Conservation (phyloP, 1,140 invertebrate species). For the Drosophila setifemur region DNA sequence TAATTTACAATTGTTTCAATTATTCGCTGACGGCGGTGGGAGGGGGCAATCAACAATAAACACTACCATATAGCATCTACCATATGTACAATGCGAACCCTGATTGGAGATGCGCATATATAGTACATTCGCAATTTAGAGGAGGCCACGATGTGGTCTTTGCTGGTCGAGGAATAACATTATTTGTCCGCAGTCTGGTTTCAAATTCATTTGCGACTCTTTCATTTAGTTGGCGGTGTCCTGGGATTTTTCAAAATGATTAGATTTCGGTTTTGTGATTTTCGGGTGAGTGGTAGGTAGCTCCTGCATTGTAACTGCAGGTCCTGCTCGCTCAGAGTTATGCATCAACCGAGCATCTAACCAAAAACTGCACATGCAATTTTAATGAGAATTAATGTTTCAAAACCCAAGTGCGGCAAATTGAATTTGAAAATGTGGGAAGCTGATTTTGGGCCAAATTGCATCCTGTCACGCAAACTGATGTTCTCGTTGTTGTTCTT, state of each 20-base stretch:
- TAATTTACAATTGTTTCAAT: conserved; percentile 43
- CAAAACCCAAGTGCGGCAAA: conserved; percentile 44
- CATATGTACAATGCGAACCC: conserved; percentile 1
- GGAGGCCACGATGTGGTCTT: background rate
- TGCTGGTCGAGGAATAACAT: background rate
- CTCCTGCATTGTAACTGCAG: background rate
- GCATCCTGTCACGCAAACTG: background rate
- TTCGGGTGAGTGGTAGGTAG: too few relatives aligned
- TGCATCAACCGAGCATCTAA: conserved; percentile 60
- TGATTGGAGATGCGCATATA: conserved; percentile 13
- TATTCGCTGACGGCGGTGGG: background rate
- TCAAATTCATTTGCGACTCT: conserved; percentile 24
- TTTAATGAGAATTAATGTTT: conserved; percentile 68
- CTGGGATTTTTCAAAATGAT: too few relatives aligned
- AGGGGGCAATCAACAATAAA: conserved; percentile 13
- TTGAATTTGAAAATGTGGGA: conserved; percentile 48
- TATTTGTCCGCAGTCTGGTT: background rate
- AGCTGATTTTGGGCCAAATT: background rate
- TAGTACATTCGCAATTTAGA: background rate
- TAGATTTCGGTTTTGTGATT: too few relatives aligned
- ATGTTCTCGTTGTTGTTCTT: background rate
- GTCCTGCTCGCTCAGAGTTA: conserved; percentile 35
- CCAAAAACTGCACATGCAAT: conserved; percentile 42
- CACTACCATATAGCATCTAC: too few relatives aligned
- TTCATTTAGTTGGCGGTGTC: conserved; percentile 6